These are phyloP conservation scores for Ancistrus triradiatus DNA, from an alignment of 2,113 vertebrate genomes.

Conservation along the genomic window DNA sequence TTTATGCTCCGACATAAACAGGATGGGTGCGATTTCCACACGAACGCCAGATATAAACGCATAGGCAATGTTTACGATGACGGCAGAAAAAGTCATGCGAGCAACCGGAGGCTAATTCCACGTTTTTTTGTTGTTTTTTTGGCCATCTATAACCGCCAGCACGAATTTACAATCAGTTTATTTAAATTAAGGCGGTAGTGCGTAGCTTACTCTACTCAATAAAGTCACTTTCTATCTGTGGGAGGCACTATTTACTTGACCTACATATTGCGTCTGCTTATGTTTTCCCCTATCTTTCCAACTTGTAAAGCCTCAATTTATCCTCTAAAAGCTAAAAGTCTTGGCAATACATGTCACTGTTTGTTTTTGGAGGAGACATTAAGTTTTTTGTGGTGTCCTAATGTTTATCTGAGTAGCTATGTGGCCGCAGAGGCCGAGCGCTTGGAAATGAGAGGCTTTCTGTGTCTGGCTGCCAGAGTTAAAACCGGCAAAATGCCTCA, in stretches of 20 bases:
- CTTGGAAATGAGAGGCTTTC: constrained; percentile 46
- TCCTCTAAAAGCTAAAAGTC: constrained; percentile 25
- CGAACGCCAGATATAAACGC: constrained; percentile 71
- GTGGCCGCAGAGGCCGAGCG: constrained; percentile 35
- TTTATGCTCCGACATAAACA: constrained; percentile 73
- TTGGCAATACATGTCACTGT: constrained; percentile 21
- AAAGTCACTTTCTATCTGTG: constrained; percentile 22
- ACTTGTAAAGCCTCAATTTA: constrained; percentile 30
- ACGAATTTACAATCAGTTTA: constrained; percentile 14
- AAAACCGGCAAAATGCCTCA: constrained; percentile 42
- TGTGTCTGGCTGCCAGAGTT: constrained; percentile 46
- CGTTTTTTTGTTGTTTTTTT: no score
- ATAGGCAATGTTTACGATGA: constrained; percentile 70
- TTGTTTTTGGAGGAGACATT: constrained; percentile 38
- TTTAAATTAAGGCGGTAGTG: constrained; percentile 19
- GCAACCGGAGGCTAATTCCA: constrained; percentile 62
- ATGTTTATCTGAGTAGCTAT: constrained; percentile 48
- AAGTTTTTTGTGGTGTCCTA: constrained; percentile 22
- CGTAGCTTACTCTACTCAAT: constrained; percentile 30
- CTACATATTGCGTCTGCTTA: constrained; percentile 22
- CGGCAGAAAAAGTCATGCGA: constrained; percentile 64
- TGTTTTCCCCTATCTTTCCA: constrained; percentile 2
- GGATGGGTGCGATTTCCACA: constrained; percentile 77
- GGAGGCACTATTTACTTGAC: constrained; percentile 21
- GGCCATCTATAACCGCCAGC: constrained; percentile 4